These are phyloP conservation scores for Siphonodentalium dalli DNA, from an alignment of 2,888 invertebrate genomes.

Conservation along the genomic window DNA sequence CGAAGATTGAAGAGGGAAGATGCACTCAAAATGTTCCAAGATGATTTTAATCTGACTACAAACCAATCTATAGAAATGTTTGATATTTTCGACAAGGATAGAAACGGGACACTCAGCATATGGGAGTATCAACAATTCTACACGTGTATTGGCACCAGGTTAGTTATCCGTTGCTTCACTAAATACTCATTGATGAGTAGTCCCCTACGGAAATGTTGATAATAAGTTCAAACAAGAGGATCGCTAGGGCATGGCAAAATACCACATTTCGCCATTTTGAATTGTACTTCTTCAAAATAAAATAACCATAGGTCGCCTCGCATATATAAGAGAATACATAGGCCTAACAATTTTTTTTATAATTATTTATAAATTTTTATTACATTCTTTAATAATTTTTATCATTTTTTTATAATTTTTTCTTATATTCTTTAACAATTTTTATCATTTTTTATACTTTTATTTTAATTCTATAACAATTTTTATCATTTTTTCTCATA, in stretches of 20 bases:
- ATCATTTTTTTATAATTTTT: no score
- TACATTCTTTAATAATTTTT: no score
- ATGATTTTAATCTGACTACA: background rate
- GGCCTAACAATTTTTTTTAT: no score
- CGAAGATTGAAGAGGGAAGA: background rate
- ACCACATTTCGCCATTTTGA: slow-evolving; percentile 4
- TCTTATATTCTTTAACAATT: no score
- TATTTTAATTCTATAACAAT: no score
- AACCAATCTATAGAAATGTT: slow-evolving; percentile 1
- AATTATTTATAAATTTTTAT: no score
- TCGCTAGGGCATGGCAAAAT: background rate
- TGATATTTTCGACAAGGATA: slow-evolving; percentile 8
- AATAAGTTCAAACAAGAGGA: slow-evolving; percentile 2
- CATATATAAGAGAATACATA: no score
- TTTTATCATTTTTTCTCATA: no score
- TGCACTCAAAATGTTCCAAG: slow-evolving; percentile 8
- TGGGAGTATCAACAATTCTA: slow-evolving; percentile 14
- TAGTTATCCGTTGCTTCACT: background rate
- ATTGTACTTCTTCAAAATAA: no score
- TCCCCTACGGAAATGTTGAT: background rate
- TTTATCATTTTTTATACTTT: no score
- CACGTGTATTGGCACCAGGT: slow-evolving; percentile 1
- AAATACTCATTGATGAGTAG: background rate
- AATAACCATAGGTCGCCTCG: no score
- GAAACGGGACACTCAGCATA: slow-evolving; percentile 5